Evolutionary conservation across 2,888 invertebrate species (phyloP), one percentile per base, ranked within the genome.

Genomic region (Diloba caeruleocephala): DNA sequence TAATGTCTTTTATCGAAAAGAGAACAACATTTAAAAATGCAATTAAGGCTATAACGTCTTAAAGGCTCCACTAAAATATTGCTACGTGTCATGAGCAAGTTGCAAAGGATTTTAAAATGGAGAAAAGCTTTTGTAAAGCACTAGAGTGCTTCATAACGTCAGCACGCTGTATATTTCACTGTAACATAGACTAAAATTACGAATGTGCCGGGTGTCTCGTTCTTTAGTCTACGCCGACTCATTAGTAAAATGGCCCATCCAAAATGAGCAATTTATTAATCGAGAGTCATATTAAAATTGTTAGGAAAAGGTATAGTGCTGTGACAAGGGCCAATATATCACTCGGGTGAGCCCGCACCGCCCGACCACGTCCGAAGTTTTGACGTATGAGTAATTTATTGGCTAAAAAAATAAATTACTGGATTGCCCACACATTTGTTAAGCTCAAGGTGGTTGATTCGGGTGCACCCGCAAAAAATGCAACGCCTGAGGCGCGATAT

Each of bases 381-480:
- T 92, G 93, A 93, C 92, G 81, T 87, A 83, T 92, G 93, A 93
- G 92, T 92, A 87, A 93, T 92, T 91, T 93, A 93, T 93, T 90
- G 90, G 87, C 79, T 85, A 87, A 92, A 93, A 92, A 92, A 93
- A 92, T 85, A 92, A 92, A 92, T 92, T 91, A 92, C 90, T 69
- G 86, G 87, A 88, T 88, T 90, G 90, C 88, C 91, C 90, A 87
- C 90, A 90, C 92, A 89, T 92, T 92, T 88, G 87, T 89, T 85
- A 85, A 72, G 79, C 75, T 76, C 89, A 90, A 91, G 88, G 87
- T 92, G 92, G 84, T 84, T 91, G 92, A 92, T 92, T 89, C 85
- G 92, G 91, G 87, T 89, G 86, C 87, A 71, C 74, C 76, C 82
- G 90, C 92, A 92, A 92, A 92, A 92, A 92, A 92, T 77, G 83